Conservation (phyloP, 2,888 invertebrate genomes). For the Cheilosia variabilis region DNA sequence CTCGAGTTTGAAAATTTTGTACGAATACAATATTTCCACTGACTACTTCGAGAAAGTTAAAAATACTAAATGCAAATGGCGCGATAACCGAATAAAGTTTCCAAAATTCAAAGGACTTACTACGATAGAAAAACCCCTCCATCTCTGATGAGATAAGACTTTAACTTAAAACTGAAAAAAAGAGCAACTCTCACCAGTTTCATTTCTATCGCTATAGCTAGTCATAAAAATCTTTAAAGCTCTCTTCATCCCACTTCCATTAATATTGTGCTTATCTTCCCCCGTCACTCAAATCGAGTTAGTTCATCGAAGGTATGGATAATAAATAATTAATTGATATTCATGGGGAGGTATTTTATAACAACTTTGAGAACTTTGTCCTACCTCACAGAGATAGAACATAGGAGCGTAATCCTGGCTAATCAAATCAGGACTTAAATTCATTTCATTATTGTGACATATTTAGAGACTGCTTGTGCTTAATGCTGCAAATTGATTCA, state of each 20-base stretch:
- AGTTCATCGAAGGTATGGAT: neutral
- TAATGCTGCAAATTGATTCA: neutral
- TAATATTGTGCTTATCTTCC: conserved; percentile 13
- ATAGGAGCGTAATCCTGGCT: conserved; percentile 20
- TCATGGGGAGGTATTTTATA: conserved; percentile 4
- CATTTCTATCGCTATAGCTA: neutral
- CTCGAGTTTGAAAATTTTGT: too few relatives aligned
- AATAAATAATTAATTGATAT: conserved; percentile 39
- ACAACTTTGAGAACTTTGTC: conserved; percentile 1
- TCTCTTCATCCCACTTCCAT: conserved; percentile 5
- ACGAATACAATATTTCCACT: too few relatives aligned
- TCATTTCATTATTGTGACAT: conserved; percentile 30
- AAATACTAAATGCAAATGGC: too few relatives aligned
- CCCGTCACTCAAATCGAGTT: neutral
- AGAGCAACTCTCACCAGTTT: neutral
- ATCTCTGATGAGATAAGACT: too few relatives aligned
- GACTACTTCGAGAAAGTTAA: too few relatives aligned
- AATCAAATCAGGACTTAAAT: conserved; percentile 36
- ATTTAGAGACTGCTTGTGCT: conserved; percentile 3
- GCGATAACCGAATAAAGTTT: too few relatives aligned
- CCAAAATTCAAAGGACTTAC: too few relatives aligned
- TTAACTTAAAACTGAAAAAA: too few relatives aligned
- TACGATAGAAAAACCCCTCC: too few relatives aligned
- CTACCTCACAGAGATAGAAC: neutral
- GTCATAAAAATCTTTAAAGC: conserved; percentile 1